A percentile compares a stretch with the other conserved stretches of the same genome.
phyloP scores from a whole-genome alignment of 2,888 invertebrate species.

The Mythimna vitellina region DNA sequence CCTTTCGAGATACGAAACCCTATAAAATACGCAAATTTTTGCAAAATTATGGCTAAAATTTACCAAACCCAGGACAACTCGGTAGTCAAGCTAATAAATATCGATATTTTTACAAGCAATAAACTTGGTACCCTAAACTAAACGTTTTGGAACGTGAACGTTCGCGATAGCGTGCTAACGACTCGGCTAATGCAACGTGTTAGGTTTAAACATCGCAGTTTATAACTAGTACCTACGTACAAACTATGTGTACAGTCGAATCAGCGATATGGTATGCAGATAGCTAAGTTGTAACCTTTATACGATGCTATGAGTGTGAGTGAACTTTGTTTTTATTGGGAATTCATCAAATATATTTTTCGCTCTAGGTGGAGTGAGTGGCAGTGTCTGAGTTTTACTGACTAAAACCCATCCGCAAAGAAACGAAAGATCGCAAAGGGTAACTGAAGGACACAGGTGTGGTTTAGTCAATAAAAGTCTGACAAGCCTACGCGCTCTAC shows the following conservation, averaged over 20 bases:
- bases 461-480: too few species aligned
- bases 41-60: too few species aligned
- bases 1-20: too few species aligned
- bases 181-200: conserved; percentile 54
- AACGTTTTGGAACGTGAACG: conserved; percentile 36
- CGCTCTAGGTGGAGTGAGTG: too few species aligned
- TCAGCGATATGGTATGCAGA: not conserved
- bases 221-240: conserved; percentile 24
- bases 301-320: not conserved
- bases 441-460: too few species aligned
- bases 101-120: conserved; percentile 15
- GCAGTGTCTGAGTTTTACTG: too few species aligned
- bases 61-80: not conserved
- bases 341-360: too few species aligned
- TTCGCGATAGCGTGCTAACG: conserved; percentile 55
- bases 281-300: not conserved
- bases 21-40: too few species aligned
- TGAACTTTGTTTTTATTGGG: not conserved
- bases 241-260: not conserved
- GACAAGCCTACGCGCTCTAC: too few species aligned
- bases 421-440: too few species aligned
- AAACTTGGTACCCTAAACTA: conserved; percentile 31
- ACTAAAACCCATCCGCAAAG: too few species aligned
- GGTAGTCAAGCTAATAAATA: not conserved
- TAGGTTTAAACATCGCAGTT: conserved; percentile 47